phyloP scores from a whole-genome alignment of 2,113 vertebrate genomes.

The Scartelaos histophorus region DNA sequence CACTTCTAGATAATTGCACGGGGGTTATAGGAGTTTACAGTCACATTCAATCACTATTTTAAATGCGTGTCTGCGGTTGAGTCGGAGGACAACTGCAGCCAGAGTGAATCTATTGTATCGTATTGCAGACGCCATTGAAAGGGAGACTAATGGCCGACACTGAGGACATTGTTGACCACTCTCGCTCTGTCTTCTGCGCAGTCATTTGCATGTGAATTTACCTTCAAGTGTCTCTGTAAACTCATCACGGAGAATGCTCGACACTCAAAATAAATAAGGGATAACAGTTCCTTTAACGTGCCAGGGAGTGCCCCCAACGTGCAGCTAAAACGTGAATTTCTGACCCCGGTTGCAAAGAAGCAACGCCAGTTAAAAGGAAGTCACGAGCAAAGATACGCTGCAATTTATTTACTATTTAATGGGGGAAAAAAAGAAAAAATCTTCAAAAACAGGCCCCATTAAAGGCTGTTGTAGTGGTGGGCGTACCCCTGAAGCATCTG shows the following conservation, averaged over 20 bases:
- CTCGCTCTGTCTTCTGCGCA: not conserved
- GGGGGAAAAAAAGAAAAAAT: conserved; percentile 15
- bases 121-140: not conserved
- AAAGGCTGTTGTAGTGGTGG: conserved; percentile 34
- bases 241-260: too few species aligned
- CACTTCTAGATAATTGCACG: not conserved
- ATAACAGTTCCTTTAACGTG: not conserved
- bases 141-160: not conserved
- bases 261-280: too few species aligned
- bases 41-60: not conserved
- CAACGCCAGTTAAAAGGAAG: not conserved
- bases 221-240: not conserved
- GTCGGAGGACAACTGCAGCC: not conserved
- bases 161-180: not conserved
- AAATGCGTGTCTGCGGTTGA: not conserved
- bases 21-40: not conserved
- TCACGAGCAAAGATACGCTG: not conserved
- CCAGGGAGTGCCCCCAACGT: not conserved
- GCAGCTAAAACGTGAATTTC: not conserved
- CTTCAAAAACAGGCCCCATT: conserved; percentile 39
- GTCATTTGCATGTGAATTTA: not conserved
- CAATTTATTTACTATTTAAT: not conserved
- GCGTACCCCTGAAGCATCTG: conserved; percentile 57
- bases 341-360: not conserved
- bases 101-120: not conserved